Base-by-base conservation (phyloP, 2,113 vertebrate species). In the Ptilorrhoa leucosticta region DNA sequence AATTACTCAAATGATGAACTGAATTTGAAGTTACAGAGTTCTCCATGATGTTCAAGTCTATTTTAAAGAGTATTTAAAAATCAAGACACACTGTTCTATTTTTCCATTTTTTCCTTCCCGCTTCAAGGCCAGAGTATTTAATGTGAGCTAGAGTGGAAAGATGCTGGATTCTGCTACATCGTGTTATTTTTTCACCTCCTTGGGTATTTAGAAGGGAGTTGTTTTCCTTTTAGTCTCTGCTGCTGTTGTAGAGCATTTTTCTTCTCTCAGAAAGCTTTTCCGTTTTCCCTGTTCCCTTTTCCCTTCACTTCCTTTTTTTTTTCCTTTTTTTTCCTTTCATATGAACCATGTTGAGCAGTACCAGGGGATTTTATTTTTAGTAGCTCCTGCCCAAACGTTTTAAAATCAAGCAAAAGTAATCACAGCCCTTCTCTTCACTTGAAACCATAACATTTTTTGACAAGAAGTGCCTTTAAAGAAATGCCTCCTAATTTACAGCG, bases 391-490 rank as follows among this genome's bases (percentile, higher is more conserved):
- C 35, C 51, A 86, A 60, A n/a, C 5, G 0, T 88, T 92, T 92
- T n/a, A 64, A 79, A 82, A 76, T 82, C 21, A 79, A 71, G 39
- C 27, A 80, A 26, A 76, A 80, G 48, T 79, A 73, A 39, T 88
- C 75, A 83, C 91, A 70, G 10, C 50, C 48, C 88, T 95, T 94
- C 83, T 90, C 73, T 87, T 92, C 27, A 51, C 63, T 90, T 58
- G 48, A 88, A 97, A 90, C 54, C 77, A 44, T 93, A 93, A 97
- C 71, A 63, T 73, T 94, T 93, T 93, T 66, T 87, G 94, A 96
- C 90, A 93, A 96, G 75, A 89, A 89, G 39, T 54, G 50, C 91
- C 79, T 92, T 63, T 54, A 69, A 94, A 96, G 53, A 70, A 90
- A 58, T 48, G 24, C 42, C 58, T 91, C 35, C 71, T 71, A 45